These are phyloP conservation scores for Scartelaos histophorus DNA, from an alignment of 2,113 vertebrate species.

Conservation along the genomic window DNA sequence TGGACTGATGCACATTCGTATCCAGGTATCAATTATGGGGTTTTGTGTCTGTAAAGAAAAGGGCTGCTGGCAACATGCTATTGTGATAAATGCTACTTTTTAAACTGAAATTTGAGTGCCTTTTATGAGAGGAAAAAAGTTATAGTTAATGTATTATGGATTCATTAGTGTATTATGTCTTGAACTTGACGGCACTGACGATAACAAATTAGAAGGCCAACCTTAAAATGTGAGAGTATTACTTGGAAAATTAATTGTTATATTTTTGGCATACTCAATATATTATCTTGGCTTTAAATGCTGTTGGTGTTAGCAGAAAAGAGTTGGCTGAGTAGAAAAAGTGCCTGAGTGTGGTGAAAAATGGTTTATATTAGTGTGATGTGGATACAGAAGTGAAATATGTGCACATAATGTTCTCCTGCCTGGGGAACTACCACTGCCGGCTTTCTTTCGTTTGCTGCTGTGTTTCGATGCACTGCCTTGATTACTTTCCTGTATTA, in stretches of 20 bases:
- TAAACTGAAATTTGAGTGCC: not conserved
- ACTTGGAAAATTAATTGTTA: not conserved
- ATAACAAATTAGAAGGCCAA: no score
- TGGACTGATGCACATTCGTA: slow-evolving; percentile 15
- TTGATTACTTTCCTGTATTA: not conserved
- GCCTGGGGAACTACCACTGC: slow-evolving; percentile 1
- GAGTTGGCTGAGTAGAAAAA: not conserved
- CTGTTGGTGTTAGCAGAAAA: not conserved
- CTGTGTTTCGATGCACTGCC: not conserved
- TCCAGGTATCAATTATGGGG: not conserved
- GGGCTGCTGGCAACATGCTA: not conserved
- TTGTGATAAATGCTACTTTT: not conserved
- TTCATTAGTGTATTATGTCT: no score
- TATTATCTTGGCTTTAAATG: not conserved
- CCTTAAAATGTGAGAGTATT: no score
- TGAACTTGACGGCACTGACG: no score
- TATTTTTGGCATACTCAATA: not conserved
- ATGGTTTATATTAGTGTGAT: not conserved
- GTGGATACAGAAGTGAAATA: slow-evolving; percentile 23
- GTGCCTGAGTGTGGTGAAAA: not conserved
- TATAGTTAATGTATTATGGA: no score
- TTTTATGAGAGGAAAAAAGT: no score
- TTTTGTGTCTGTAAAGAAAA: not conserved
- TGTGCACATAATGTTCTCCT: slow-evolving; percentile 33
- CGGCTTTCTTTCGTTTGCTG: not conserved